Evolutionary conservation across 2,113 vertebrate species (phyloP).

Genomic region (Brachionichthys hirsutus): DNA sequence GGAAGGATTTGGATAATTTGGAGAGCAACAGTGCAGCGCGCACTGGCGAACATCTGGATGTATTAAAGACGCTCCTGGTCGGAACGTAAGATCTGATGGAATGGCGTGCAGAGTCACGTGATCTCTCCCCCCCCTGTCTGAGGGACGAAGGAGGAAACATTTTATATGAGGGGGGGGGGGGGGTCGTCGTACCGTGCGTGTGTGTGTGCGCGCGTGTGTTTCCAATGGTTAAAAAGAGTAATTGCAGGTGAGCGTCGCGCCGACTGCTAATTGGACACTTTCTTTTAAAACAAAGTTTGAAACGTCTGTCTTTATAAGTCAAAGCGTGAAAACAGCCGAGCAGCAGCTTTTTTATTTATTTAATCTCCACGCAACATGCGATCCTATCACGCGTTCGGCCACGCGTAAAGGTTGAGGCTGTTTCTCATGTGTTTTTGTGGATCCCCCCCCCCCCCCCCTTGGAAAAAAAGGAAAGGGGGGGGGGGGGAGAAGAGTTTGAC

Average conservation of each 20-base stretch:
- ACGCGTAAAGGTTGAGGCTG: not conserved
- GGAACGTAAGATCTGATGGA: constrained; percentile 76
- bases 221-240: constrained; percentile 1
- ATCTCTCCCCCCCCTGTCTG: constrained; percentile 48
- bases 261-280: constrained; percentile 23
- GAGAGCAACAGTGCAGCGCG: constrained; percentile 57
- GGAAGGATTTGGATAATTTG: constrained; percentile 27
- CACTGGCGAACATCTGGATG: constrained; percentile 71
- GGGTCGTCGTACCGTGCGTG: constrained; percentile 10
- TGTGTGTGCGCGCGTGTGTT: constrained; percentile 3
- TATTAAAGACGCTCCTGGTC: constrained; percentile 67
- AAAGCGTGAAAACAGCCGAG: constrained; percentile 9
- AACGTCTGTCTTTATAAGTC: constrained; percentile 31
- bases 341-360: not conserved
- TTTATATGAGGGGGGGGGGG: constrained; percentile 49
- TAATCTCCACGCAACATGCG: not conserved
- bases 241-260: constrained; percentile 3
- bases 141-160: constrained; percentile 68
- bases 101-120: constrained; percentile 79
- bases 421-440: not conserved
- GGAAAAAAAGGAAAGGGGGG: no score
- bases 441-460: no score
- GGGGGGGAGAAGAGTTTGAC: constrained; percentile 29
- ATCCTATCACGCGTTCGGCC: not conserved
- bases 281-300: constrained; percentile 23